Base-by-base conservation (phyloP, 1,140 invertebrate genomes). In the Drosophila bocki region DNA sequence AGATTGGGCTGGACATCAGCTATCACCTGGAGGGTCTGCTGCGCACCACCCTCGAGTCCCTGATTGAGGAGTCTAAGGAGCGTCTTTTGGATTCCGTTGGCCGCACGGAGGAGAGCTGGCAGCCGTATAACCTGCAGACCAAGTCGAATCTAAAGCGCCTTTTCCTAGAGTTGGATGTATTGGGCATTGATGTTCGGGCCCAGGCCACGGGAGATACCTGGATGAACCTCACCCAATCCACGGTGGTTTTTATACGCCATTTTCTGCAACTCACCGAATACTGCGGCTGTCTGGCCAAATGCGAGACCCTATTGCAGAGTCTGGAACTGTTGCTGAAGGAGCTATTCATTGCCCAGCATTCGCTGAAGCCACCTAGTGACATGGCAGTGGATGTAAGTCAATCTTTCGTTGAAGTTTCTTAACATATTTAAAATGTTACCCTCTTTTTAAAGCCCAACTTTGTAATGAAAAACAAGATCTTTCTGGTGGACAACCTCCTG, bases 1-100 rank as follows among this genome's bases (percentile, higher is more conserved):
- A 95, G 77, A 95, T 95, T 82, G 94, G 94, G 22, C 83, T 95
- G 62, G 94, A 95, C 87, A 93, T 99, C 35, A 95, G 95, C 51
- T 98, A 98, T 92, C 96, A 97, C 82, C 93, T 99, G 54, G 96
- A 98, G 82, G 95, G 95, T 35, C 94, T 97, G 65, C 93, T 99
- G 39, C 94, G 96, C 74, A 94, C 94, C 13, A 95, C 96, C 19
- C 93, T 98, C 3, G 94, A 93, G 6, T 75, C 90, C 1, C 45
- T 93, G 3, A 92, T 93, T 33, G 91, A 93, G 13, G 92, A 93
- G 48, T 93, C 92, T 0, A 82, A 91, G 3, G 63, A 83, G 32
- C 93, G 94, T 68, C 91, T 95, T 15, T 77, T 98, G 33, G 93
- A 94, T 69, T 96, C 97, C 26, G 95, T 96, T 4, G 94, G 95